These are phyloP conservation scores for Borostomias antarcticus DNA, from an alignment of 2,797 vertebrate species.

Conservation along the genomic window DNA sequence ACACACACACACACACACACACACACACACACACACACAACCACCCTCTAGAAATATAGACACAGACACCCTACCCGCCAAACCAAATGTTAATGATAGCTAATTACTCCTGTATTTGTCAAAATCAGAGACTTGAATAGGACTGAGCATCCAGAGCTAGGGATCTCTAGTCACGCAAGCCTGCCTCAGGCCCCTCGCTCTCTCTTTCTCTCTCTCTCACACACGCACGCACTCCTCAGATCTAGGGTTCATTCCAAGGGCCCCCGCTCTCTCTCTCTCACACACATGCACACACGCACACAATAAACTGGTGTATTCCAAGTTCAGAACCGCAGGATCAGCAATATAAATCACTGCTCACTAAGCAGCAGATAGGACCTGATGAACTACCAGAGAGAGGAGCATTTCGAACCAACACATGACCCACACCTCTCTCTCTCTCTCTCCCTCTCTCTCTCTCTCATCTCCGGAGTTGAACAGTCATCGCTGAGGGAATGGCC, in stretches of 20 bases:
- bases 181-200: not conserved
- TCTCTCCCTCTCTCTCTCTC: constrained; percentile 6
- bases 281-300: too few relatives aligned
- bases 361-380: not conserved
- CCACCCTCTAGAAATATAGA: constrained; percentile 6
- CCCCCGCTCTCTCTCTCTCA: too few relatives aligned
- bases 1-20: constrained; percentile 7
- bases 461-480: constrained; percentile 71
- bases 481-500: constrained; percentile 38
- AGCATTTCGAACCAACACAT: not conserved
- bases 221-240: too few relatives aligned
- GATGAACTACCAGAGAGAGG: not conserved
- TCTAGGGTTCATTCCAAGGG: too few relatives aligned
- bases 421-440: not conserved
- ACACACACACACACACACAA: constrained; percentile 8
- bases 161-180: constrained; percentile 33
- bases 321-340: too few relatives aligned
- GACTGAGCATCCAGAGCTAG: not conserved
- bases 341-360: not conserved
- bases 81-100: constrained; percentile 23
- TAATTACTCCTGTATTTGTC: constrained; percentile 28
- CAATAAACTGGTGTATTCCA: not conserved
- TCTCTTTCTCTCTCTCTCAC: too few relatives aligned
- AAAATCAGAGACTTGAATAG: constrained; percentile 14
- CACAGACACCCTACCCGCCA: not conserved